Evolutionary conservation across 2,888 invertebrate species (phyloP).

Genomic region (Protonemura montana): DNA sequence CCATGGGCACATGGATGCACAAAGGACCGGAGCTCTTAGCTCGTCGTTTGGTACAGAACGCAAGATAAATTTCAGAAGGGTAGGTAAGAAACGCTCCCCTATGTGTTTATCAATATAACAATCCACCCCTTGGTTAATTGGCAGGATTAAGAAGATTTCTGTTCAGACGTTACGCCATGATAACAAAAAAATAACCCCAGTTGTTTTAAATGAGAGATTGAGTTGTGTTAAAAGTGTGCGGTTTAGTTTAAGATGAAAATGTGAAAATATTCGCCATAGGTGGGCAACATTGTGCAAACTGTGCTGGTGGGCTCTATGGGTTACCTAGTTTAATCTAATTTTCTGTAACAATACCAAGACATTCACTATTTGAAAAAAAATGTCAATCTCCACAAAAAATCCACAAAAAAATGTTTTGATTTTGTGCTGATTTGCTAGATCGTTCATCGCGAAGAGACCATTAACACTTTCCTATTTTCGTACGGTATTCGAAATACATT

Average conservation of each 20-base stretch:
- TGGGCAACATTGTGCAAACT: no score
- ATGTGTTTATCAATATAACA: background rate
- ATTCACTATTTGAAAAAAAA: no score
- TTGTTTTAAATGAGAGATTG: background rate
- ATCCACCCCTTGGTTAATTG: slow-evolving; percentile 22
- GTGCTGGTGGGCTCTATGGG: no score
- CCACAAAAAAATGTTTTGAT: background rate
- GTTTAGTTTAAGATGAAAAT: background rate
- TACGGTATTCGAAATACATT: background rate
- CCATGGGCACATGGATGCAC: background rate
- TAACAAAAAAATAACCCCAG: background rate
- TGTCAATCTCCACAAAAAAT: no score
- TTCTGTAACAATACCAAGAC: no score
- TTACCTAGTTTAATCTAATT: no score
- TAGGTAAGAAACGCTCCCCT: background rate
- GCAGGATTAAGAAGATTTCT: background rate
- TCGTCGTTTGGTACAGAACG: background rate
- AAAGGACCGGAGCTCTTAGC: slow-evolving; percentile 1
- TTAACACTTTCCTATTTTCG: background rate
- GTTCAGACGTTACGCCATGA: background rate
- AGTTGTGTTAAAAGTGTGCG: background rate
- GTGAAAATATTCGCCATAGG: background rate
- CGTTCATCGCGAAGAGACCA: background rate
- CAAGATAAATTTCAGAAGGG: background rate
- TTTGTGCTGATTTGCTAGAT: background rate